Percentiles rank a stretch among this genome's conserved stretches.
Evolutionary conservation across 2,888 invertebrate genomes (phyloP).

Genomic region (Melanophora roralis): DNA sequence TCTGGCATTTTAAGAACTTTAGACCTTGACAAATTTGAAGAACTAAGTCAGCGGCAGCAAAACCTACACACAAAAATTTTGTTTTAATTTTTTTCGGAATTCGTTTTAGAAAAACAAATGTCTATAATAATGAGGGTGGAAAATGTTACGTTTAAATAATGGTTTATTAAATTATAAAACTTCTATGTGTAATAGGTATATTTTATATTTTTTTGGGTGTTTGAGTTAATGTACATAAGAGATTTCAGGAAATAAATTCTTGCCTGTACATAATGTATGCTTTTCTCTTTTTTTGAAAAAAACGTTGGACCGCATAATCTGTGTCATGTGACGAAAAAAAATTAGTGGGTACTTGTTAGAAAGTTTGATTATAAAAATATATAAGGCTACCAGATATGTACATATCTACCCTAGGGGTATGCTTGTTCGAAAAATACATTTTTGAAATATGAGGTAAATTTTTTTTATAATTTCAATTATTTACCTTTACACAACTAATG

Average conservation of each 20-base stretch:
- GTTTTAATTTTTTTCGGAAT: background rate
- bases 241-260: background rate
- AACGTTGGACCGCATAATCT: too few relatives aligned
- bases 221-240: background rate
- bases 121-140: constrained; percentile 3
- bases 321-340: too few relatives aligned
- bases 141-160: background rate
- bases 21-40: constrained; percentile 47
- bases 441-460: too few relatives aligned
- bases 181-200: too few relatives aligned
- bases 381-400: too few relatives aligned
- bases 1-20: constrained; percentile 43
- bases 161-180: background rate
- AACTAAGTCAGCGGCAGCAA: constrained; percentile 4
- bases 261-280: background rate
- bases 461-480: too few relatives aligned
- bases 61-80: background rate
- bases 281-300: too few relatives aligned
- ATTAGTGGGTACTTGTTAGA: too few relatives aligned
- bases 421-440: too few relatives aligned
- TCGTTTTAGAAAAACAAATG: background rate
- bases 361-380: too few relatives aligned
- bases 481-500: too few relatives aligned
- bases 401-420: too few relatives aligned
- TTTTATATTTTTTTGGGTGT: background rate